Conservation (phyloP, 1,140 invertebrate species). For the Heliconius nattereri region DNA sequence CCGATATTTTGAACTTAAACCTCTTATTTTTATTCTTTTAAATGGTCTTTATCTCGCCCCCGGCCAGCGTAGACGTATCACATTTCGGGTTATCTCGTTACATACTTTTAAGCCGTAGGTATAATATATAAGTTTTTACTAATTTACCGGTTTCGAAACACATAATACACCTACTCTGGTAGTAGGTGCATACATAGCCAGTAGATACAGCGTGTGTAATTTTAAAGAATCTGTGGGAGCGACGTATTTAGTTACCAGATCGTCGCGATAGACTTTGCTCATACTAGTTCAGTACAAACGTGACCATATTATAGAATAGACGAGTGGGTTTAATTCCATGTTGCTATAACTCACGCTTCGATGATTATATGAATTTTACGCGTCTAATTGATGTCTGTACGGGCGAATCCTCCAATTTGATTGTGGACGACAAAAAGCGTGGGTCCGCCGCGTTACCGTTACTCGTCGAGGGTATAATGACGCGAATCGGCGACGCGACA, state of each 20-base stretch:
- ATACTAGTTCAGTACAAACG: conserved; percentile 42
- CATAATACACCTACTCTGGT: background rate
- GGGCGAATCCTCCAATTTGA: conserved; percentile 43
- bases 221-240: conserved; percentile 64
- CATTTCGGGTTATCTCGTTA: conserved; percentile 68
- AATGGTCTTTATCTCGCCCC: conserved; percentile 69
- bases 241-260: conserved; percentile 36
- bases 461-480: conserved; percentile 52
- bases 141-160: conserved; percentile 51
- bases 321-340: conserved; percentile 57
- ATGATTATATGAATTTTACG: conserved; percentile 56
- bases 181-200: conserved; percentile 23
- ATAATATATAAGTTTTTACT: conserved; percentile 45
- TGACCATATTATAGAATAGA: conserved; percentile 40
- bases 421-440: conserved; percentile 53
- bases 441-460: conserved; percentile 56
- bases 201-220: conserved; percentile 49
- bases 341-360: conserved; percentile 41
- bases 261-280: conserved; percentile 1
- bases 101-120: conserved; percentile 45
- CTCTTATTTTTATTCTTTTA: conserved; percentile 63
- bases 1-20: conserved; percentile 68
- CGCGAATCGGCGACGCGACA: conserved; percentile 61
- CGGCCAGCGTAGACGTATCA: conserved; percentile 54
- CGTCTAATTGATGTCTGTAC: conserved; percentile 49